These are phyloP conservation scores for Leuctra nigra DNA, from an alignment of 2,888 invertebrate genomes.

Conservation along the genomic window DNA sequence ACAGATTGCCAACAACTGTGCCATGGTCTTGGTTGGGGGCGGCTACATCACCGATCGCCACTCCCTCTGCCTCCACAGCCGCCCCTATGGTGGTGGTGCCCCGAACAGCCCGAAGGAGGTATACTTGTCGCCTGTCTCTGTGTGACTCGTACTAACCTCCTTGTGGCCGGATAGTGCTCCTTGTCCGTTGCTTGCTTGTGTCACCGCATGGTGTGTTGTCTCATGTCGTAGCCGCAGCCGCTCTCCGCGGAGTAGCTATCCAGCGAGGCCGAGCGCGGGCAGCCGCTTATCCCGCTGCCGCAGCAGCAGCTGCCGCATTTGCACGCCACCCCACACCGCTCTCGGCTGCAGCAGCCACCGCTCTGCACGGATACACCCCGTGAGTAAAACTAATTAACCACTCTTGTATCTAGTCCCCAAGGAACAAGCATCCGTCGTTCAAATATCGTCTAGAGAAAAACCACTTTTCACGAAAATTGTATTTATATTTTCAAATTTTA, in stretches of 20 bases:
- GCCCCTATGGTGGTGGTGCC: constrained; percentile 63
- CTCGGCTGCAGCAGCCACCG: constrained; percentile 63
- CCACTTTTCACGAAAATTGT: too few relatives aligned
- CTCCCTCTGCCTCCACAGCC: constrained; percentile 39
- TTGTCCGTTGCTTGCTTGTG: too few relatives aligned
- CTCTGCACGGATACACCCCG: constrained; percentile 86
- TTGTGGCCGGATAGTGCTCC: too few relatives aligned
- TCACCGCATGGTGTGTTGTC: constrained; percentile 22
- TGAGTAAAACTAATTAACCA: too few relatives aligned
- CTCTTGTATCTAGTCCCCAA: too few relatives aligned
- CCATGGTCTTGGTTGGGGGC: constrained; percentile 67
- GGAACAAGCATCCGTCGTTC: too few relatives aligned
- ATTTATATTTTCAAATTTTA: too few relatives aligned
- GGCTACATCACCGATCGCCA: constrained; percentile 45
- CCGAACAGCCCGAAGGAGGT: constrained; percentile 67
- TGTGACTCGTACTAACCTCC: constrained; percentile 4
- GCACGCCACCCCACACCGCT: constrained; percentile 60
- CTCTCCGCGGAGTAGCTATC: constrained; percentile 76
- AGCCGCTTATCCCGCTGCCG: constrained; percentile 59
- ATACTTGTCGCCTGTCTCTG: constrained; percentile 34
- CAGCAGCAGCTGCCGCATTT: constrained; percentile 64
- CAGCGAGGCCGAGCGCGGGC: constrained; percentile 65
- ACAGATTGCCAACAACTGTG: constrained; percentile 64
- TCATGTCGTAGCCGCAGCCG: constrained; percentile 55
- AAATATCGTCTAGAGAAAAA: too few relatives aligned